Base-by-base conservation (phyloP, 2,888 invertebrate species). In the Mellilla xanthometata region DNA sequence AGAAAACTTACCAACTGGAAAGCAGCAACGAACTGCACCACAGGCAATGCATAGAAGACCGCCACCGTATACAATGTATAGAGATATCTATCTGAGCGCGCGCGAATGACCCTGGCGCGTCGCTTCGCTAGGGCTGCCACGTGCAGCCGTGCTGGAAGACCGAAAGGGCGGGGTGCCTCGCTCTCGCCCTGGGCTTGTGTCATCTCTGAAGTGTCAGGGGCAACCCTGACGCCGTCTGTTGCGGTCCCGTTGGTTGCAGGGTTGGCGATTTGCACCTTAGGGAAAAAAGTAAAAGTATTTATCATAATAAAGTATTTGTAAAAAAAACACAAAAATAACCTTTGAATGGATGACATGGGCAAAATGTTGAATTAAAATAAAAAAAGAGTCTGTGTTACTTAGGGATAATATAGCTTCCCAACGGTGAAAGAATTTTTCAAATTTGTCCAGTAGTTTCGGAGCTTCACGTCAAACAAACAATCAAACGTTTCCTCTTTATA, bases 1-100 rank as follows among this genome's bases (percentile, higher is more conserved):
- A 10, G n/a, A 15, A 11, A 1, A 9, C 78, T 62, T 53, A 91
- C 94, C 79, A 90, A 81, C 70, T 96, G 96, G 80, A 96, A 95
- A n/a, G 94, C 95, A 52, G 94, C 87, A 10, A 97, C 96, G 58
- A 97, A 90, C 82, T 97, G 97, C 40, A 96, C 88, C 11, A 96
- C 97, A 9, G 97, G 97, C 60, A 97, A 90, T 29, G 94, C 93
- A 84, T 97, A 97, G 88, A 97, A 97, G 31, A 96, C 91, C 3
- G 95, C 94, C 30, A 97, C 94, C 4, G 95, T 96, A 53, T 93
- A 76, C 12, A 95, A 92, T 78, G 93, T 95, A 74, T 76, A 69
- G 38, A 87, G 76, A 71, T 89, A 89, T 60, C 88, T 60, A 93
- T 86, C 62, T 79, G 90, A 57, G 89, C 91, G 90, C 83, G 84